Evolutionary conservation across 2,113 vertebrate species (phyloP), one percentile per base, ranked within the genome.

Genomic region (Ia io): DNA sequence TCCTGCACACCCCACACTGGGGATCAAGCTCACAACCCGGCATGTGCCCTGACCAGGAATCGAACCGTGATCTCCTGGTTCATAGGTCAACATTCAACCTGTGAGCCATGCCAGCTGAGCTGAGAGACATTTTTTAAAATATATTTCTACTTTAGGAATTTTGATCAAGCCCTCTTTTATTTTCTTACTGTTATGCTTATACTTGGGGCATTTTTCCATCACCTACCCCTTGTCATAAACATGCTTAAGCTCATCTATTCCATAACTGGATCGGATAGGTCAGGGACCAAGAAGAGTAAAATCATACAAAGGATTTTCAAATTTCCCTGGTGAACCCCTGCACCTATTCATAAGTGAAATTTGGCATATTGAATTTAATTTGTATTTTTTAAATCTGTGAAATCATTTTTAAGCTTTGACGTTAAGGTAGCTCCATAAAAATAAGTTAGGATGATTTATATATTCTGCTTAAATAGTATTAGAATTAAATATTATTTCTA

Each of bases 341-440:
- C 10, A 35, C 47, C 22, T 85, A 70, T 82, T 94, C 30, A 56
- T 20, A 61, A 79, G 80, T 78, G 40, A 51, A 82, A 88, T 20
- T 69, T 90, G 51, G 37, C 35, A 61, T 90, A 85, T 94, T 67
- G 22, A 51, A 84, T 82, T 88, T 32, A 80, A 71, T 84, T 85
- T 78, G 28, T 70, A 65, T 88, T 70, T 94, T 51, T 18, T 70
- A 22, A 69, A 86, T 10, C 22, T 84, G 28, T 77, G 32, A 93
- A 78, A 35, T 71, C 1, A 7, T 47, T 84, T 83, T 47, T 47
- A 91, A 61, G 14, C 5, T 91, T 61, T 91, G 69, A 18, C 35
- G 11, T 80, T 85, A 77, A 88, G 22, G 51, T 92, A 44, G 13
- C 6, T 78, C 42, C 28, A n/a, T 70, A 89, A 95, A 67, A 91